Base-by-base conservation (phyloP, 2,797 vertebrate species). In the Anniella stebbinsi region DNA sequence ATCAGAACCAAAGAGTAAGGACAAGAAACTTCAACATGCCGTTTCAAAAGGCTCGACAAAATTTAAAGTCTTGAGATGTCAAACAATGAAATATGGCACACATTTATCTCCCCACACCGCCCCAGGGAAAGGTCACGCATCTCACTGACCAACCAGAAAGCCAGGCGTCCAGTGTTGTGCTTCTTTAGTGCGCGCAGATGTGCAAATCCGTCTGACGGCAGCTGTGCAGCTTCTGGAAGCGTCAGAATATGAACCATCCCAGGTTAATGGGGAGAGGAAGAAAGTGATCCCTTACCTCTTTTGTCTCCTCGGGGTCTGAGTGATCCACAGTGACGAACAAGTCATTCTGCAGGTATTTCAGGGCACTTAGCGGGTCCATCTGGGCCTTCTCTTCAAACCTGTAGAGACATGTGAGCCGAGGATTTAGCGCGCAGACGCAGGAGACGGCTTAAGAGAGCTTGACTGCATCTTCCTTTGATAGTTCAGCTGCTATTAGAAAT, bases 301-400 rank as follows among this genome's bases (percentile, higher is more conserved):
- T 99, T 91, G 98, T 99, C 96, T 99, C 99, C 90, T 99, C 98
- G 0, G 99, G 99, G 97, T 99, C 98, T 0, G 98, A 98, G 97
- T 99, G 99, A 98, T 99, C 99, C 97, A 99, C 99, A 0, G 99
- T 99, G 88, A 99, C 97, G 6, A 98, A 99, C 87, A 99, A 97
- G 95, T 99, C 99, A 7, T 99, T 99, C 97, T 99, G 99, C 94
- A 99, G 98, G 95, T 99, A 99, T 95, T 99, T 99, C 90, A 99
- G 97, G 73, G 99, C 99, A 94, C 96, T 98, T 80, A 99, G 97
- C 3, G 99, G 99, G 92, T 99, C 99, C 0, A 98, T 98, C 91
- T 99, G 98, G 93, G 99, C 99, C 94, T 99, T 99, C 95, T 99
- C 99, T 97, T 99, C 99, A 97, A 99, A 99, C 95, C 99, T 99